Conservation (phyloP, 2,888 invertebrate species). For the Drosophila pseudotakahashii region DNA sequence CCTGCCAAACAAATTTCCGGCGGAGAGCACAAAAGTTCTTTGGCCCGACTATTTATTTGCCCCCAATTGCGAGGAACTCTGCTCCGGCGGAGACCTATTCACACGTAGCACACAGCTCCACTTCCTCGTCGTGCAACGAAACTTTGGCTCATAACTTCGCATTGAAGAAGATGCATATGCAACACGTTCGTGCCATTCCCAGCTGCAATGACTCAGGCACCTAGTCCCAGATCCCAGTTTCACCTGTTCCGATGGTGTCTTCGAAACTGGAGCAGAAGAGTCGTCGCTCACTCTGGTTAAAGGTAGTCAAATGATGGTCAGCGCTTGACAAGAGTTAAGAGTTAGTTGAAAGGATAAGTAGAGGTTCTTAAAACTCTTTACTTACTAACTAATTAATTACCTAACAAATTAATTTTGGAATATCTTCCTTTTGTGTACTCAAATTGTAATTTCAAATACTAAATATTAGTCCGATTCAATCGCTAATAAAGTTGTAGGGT, state of each 20-base stretch:
- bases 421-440: no score
- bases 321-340: background rate
- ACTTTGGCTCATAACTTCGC: slow-evolving; percentile 78
- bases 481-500: background rate
- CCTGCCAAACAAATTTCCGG: slow-evolving; percentile 53
- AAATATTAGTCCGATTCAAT: no score
- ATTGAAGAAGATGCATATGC: slow-evolving; percentile 79
- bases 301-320: slow-evolving; percentile 11
- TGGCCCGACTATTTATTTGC: slow-evolving; percentile 65
- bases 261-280: slow-evolving; percentile 6
- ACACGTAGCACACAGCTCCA: slow-evolving; percentile 45
- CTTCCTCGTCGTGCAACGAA: slow-evolving; percentile 52
- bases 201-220: slow-evolving; percentile 23
- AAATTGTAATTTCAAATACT: no score
- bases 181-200: slow-evolving; percentile 71
- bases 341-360: background rate
- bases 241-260: slow-evolving; percentile 8
- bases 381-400: no score
- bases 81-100: slow-evolving; percentile 54
- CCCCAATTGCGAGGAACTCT: slow-evolving; percentile 62
- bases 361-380: background rate
- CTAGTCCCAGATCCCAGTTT: background rate
- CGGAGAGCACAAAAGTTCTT: slow-evolving; percentile 51
- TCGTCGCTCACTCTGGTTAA: slow-evolving; percentile 18
- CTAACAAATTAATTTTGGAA: no score